Conservation (phyloP, 2,888 invertebrate genomes). For the Tetheella fluctuosa region DNA sequence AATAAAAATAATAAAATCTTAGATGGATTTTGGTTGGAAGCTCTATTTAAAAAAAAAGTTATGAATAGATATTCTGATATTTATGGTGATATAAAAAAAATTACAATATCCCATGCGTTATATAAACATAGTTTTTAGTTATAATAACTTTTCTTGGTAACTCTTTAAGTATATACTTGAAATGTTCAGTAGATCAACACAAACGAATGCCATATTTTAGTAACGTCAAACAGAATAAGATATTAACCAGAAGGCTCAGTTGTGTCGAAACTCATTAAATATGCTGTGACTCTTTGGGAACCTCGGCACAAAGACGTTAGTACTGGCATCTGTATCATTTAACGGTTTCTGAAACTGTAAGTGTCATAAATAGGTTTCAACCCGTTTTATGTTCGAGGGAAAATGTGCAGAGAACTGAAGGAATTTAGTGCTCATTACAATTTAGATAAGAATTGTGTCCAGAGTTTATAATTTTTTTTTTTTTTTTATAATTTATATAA, state of each 20-base stretch:
- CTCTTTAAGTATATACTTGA: too few relatives aligned
- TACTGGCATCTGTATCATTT: slow-evolving; percentile 7
- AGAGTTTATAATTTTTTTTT: too few relatives aligned
- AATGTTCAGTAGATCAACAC: neutral
- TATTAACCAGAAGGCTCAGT: neutral
- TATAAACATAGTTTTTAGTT: too few relatives aligned
- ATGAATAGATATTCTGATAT: too few relatives aligned
- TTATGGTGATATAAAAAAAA: too few relatives aligned
- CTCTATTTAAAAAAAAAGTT: too few relatives aligned
- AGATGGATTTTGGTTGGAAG: too few relatives aligned
- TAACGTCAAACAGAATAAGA: slow-evolving; percentile 1
- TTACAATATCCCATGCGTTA: too few relatives aligned
- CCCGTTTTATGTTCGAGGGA: neutral
- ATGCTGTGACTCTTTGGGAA: neutral
- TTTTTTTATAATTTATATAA: too few relatives aligned
- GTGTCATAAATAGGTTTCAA: neutral
- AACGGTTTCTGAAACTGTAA: slow-evolving; percentile 6
- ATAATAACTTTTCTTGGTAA: too few relatives aligned
- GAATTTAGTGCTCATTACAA: neutral
- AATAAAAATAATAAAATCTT: too few relatives aligned
- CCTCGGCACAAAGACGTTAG: neutral
- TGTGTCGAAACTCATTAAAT: slow-evolving; percentile 4
- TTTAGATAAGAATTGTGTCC: neutral
- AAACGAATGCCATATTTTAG: slow-evolving; percentile 5
- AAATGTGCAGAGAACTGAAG: neutral